Evolutionary conservation across 2,888 invertebrate genomes (phyloP), one percentile per base, ranked within the genome.

Genomic region (Tethea ocularis): DNA sequence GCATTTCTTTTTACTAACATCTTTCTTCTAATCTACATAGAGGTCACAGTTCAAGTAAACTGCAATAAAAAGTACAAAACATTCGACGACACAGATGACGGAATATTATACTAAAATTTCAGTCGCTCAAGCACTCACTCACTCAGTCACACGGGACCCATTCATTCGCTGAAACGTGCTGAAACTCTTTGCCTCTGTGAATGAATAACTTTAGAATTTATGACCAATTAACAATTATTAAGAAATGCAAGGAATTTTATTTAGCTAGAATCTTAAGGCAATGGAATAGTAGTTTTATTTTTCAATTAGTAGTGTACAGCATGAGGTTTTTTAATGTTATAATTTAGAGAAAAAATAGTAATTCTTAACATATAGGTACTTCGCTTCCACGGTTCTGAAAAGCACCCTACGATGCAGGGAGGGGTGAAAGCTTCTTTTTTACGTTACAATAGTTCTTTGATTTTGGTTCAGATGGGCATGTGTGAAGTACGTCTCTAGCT

Each of bases 181-280:
- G 20, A n/a, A 20, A 46, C 74, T 72, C 78, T 77, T 80, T 78
- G 77, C 80, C 78, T 80, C 78, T 78, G 77, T 77, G 75, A 75
- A 69, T 68, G 64, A 58, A 56, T 63, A 66, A 74, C 69, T 74
- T 74, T 41, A 17, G 41, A 17, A 41, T 41, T 17, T 41, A 41
- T 41, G 41, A 17, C 17, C 41, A 41, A n/a, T 17, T 26, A 26
- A 26, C 26, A 26, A 26, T 26, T 26, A 26, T n/a, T 71, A 74
- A 71, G 72, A 74, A 66, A 58, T 71, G 69, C 71, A 69, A 64
- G 72, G 68, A 68, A 67, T 69, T 65, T 68, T 66, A 70, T 63
- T 67, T 29, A 29, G 1, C 29, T 29, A 29, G 8, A 29, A 29
- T 29, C 29, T 29, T 10, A 2, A 26, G 26, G n/a, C n/a, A n/a